Conservation (phyloP, 2,113 vertebrate species). For the Motacilla alba region DNA sequence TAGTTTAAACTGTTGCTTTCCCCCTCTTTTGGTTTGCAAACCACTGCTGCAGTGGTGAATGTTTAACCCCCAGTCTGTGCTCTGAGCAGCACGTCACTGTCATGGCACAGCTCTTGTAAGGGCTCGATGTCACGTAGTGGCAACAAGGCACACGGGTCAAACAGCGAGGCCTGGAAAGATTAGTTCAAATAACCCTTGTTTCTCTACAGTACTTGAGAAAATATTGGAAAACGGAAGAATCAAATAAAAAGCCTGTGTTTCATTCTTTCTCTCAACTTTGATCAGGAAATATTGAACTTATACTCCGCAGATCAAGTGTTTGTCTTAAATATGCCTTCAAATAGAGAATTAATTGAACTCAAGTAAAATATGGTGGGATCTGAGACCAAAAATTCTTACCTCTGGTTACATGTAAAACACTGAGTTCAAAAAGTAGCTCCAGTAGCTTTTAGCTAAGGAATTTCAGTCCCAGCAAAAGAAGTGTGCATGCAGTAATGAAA, state of each 20-base stretch:
- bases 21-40: neutral
- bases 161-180: neutral
- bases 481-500: neutral
- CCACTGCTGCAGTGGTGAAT: neutral
- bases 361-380: neutral
- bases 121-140: fast-evolving
- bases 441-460: neutral
- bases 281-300: fast-evolving
- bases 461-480: neutral
- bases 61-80: neutral
- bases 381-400: neutral
- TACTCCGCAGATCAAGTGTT: neutral
- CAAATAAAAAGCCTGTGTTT: neutral
- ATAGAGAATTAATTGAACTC: neutral
- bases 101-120: neutral
- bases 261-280: neutral
- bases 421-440: neutral
- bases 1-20: neutral
- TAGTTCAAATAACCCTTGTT: neutral
- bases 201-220: neutral
- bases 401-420: neutral
- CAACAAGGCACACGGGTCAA: neutral
- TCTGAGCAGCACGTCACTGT: neutral
- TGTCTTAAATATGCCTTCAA: neutral
- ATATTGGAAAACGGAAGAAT: neutral